These are phyloP conservation scores for Enteromius fasciolatus DNA, from an alignment of 2,797 vertebrate genomes.

Conservation along the genomic window DNA sequence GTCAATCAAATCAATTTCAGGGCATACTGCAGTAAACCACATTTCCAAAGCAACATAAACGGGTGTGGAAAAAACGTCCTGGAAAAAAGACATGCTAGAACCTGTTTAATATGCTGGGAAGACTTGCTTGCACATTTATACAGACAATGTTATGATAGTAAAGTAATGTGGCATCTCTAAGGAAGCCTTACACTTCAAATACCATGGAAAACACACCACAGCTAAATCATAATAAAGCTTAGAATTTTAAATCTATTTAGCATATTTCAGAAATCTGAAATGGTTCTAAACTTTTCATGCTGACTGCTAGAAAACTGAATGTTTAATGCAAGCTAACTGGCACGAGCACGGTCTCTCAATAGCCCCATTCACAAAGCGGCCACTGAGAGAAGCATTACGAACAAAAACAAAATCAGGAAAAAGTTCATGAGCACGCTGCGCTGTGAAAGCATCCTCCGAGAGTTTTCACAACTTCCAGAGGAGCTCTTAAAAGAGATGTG, in stretches of 20 bases:
- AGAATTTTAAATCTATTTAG: not conserved
- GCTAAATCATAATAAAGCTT: not conserved
- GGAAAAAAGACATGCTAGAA: constrained; percentile 43
- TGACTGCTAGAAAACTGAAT: constrained; percentile 1
- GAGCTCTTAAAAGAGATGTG: constrained; percentile 63
- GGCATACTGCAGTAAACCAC: not conserved
- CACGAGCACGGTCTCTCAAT: constrained; percentile 40
- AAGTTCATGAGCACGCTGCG: not conserved
- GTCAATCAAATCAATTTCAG: constrained; percentile 32
- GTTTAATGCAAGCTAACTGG: constrained; percentile 8
- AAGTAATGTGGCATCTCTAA: not conserved
- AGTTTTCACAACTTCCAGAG: not conserved
- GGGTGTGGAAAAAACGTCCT: constrained; percentile 4
- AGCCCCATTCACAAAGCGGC: constrained; percentile 41
- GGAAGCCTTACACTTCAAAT: not conserved
- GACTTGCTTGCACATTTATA: constrained; percentile 28
- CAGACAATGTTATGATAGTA: not conserved
- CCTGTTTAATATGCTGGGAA: constrained; percentile 51
- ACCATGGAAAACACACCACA: not conserved
- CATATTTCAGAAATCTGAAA: not conserved
- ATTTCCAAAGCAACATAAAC: constrained; percentile 12
- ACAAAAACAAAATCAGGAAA: not conserved
- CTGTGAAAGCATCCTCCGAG: not conserved
- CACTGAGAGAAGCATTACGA: not conserved
- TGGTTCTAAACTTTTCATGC: not conserved